These are phyloP conservation scores for Gyrodactylus bullatarudis DNA, from an alignment of 1,140 invertebrate species.

Conservation along the genomic window DNA sequence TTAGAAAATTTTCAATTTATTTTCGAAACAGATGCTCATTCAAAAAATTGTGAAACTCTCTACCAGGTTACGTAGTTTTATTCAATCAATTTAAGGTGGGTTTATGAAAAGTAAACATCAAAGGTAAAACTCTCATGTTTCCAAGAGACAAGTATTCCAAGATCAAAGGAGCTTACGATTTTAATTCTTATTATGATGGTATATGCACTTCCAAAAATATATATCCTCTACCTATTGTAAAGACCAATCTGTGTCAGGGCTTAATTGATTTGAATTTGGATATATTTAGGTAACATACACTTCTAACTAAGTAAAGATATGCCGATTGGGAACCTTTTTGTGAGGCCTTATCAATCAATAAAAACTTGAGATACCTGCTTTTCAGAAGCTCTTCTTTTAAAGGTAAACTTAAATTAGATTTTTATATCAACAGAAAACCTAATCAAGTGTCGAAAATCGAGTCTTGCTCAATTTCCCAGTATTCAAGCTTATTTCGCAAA, in stretches of 20 bases:
- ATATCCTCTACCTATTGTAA: not conserved
- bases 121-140: not conserved
- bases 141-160: not conserved
- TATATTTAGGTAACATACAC: no score
- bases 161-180: not conserved
- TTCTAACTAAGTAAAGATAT: no score
- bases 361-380: not conserved
- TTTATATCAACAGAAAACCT: not conserved
- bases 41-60: no score
- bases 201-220: not conserved
- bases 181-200: not conserved
- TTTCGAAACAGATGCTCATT: no score
- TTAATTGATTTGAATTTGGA: not conserved
- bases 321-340: not conserved
- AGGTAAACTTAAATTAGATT: not conserved
- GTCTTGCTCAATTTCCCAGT: not conserved
- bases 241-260: not conserved
- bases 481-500: not conserved
- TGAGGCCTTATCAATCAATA: not conserved
- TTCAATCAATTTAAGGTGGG: not conserved
- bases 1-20: no score
- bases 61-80: no score
- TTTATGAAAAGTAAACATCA: not conserved
- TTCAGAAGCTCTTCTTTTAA: not conserved
- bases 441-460: not conserved